Evolutionary conservation across 2,797 vertebrate genomes (phyloP).

Genomic region (Buceros bicornis): DNA sequence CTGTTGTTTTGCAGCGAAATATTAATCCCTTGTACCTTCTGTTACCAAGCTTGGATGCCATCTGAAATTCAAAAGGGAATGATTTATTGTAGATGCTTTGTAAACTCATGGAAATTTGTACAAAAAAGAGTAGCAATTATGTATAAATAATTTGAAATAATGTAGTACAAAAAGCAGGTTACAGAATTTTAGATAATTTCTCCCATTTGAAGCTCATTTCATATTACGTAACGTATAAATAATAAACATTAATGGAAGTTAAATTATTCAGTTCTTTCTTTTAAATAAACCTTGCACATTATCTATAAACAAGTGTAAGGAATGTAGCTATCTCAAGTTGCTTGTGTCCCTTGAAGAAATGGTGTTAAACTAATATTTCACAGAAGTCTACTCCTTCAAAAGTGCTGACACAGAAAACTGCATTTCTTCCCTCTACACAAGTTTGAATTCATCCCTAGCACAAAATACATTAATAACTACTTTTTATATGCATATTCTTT

Average conservation of each 20-base stretch:
- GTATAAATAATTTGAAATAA: conserved; percentile 6
- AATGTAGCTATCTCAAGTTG: background rate
- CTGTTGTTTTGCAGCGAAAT: conserved; percentile 53
- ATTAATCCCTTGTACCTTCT: conserved; percentile 60
- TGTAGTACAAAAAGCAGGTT: background rate
- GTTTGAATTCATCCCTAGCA: background rate
- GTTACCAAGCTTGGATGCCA: conserved; percentile 48
- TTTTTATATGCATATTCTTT: background rate
- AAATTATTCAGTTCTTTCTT: background rate
- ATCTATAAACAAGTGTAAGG: background rate
- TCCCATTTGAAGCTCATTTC: background rate
- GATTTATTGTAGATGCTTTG: conserved; percentile 32
- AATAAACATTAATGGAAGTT: background rate
- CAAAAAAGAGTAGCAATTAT: background rate
- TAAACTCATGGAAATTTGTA: conserved; percentile 34
- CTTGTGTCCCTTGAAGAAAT: background rate
- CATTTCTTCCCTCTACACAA: background rate
- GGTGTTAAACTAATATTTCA: background rate
- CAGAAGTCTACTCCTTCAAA: background rate
- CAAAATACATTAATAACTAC: background rate
- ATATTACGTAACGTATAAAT: background rate
- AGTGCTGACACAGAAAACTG: background rate
- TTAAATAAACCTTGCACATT: background rate
- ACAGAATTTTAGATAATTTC: background rate
- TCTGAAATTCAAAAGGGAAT: conserved; percentile 47